Base-by-base conservation (phyloP, 2,888 invertebrate genomes). In the Synanthedon myopaeformis region DNA sequence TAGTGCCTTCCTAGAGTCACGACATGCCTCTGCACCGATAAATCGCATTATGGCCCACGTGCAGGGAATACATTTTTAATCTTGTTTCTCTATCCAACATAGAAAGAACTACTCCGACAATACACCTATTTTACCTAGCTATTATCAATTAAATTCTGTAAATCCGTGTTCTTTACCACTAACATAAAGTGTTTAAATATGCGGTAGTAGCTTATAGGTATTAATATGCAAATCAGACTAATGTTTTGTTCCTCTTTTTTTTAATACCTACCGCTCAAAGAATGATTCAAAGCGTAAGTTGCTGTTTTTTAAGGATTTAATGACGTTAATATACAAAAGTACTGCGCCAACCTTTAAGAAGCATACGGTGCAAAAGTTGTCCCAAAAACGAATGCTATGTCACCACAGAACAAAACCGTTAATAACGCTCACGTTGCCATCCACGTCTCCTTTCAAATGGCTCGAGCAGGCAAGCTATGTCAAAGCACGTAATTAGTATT, bases 401-500 rank as follows among this genome's bases (percentile, higher is more conserved):
- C 45, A 14, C 45, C 12, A 14, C 45, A 45, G 14, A 51, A 50
- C 65, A 69, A 67, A 67, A 73, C 72, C 76, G 76, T 79, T 84
- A 80, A 80, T 82, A 82, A 82, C 81, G 75, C 79, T 70, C 72
- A 66, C 72, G 74, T 72, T 71, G 70, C 68, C 76, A 76, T 77
- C 80, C 74, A 76, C 75, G 72, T 78, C 74, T 76, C 81, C 74
- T 85, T 85, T 85, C 84, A 86, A 80, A 78, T 79, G 77, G 76
- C 72, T 71, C 73, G 71, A 76, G 74, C 72, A 79, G 78, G 77
- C 83, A 80, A 79, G 73, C 81, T 81, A 82, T 87, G 86, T 87
- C 86, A 87, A 86, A 86, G 87, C 85, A 82, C 84, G 86, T 87
- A 87, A 87, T 87, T 87, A 87, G 87, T 87, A 87, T 87, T 87